Conservation (phyloP, 1,140 invertebrate genomes). For the Melitaea cinxia region DNA sequence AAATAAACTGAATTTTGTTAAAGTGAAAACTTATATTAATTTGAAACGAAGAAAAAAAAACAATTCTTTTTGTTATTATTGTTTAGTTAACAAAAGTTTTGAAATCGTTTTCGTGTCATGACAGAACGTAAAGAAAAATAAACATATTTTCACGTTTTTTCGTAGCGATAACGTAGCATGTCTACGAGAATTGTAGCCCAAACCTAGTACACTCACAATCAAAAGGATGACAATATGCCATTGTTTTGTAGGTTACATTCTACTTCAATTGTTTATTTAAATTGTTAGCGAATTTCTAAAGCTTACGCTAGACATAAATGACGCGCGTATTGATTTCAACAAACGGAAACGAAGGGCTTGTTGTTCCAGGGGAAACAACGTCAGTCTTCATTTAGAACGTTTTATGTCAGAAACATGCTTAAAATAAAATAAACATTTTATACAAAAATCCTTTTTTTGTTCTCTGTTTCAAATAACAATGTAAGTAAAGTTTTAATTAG, state of each 20-base stretch:
- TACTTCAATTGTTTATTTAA: slow-evolving; percentile 6
- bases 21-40: too few relatives aligned
- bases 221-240: background rate
- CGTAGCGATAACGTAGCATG: too few relatives aligned
- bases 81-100: too few relatives aligned
- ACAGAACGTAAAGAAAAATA: too few relatives aligned
- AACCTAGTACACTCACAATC: background rate
- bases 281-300: slow-evolving; percentile 13
- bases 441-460: slow-evolving; percentile 29
- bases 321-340: slow-evolving; percentile 1
- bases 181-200: background rate
- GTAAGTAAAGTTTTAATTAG: slow-evolving; percentile 61
- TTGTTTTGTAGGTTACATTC: background rate
- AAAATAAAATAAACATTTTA: slow-evolving; percentile 37
- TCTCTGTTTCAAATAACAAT: slow-evolving; percentile 46
- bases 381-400: slow-evolving; percentile 21
- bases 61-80: too few relatives aligned
- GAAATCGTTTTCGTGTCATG: too few relatives aligned
- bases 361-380: slow-evolving; percentile 9
- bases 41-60: too few relatives aligned
- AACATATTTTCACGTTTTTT: too few relatives aligned
- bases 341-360: background rate
- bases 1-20: too few relatives aligned
- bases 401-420: slow-evolving; percentile 6
- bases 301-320: background rate